A percentile compares a stretch with the other conserved stretches of the same genome.
Evolutionary conservation across 1,140 invertebrate species (phyloP).

Genomic region (Globodera ellingtonae): DNA sequence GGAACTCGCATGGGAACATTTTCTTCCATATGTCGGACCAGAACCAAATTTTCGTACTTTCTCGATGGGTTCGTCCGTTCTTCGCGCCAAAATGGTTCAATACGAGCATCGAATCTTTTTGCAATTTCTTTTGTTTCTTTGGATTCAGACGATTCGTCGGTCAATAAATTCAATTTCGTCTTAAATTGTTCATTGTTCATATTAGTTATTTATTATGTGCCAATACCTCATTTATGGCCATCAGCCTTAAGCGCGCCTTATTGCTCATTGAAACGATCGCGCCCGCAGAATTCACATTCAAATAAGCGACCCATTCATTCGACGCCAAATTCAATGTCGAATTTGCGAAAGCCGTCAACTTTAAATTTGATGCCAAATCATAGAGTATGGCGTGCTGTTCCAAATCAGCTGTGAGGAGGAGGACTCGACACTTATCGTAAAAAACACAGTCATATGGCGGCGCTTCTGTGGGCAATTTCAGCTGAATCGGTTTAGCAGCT

Average conservation of each 20-base stretch:
- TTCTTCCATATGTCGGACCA: slow-evolving; percentile 8
- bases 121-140: background rate
- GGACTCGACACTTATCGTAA: slow-evolving; percentile 6
- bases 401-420: slow-evolving; percentile 12
- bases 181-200: background rate
- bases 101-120: background rate
- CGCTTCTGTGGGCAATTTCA: slow-evolving; percentile 3
- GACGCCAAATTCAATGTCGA: background rate
- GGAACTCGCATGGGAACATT: background rate
- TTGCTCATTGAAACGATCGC: slow-evolving; percentile 11
- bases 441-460: background rate
- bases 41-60: background rate
- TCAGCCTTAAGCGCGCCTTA: slow-evolving; percentile 9
- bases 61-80: background rate
- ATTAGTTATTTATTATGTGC: background rate
- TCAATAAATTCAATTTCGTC: background rate
- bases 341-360: background rate
- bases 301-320: slow-evolving; percentile 20
- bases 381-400: slow-evolving; percentile 2
- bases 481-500: background rate
- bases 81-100: slow-evolving; percentile 22
- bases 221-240: slow-evolving; percentile 2
- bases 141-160: background rate
- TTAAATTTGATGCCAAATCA: background rate
- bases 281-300: background rate